A percentile compares a stretch with the other conserved stretches of the same genome.
Evolutionary conservation across 2,113 vertebrate genomes (phyloP).

Genomic region (Gasterosteus nipponicus): DNA sequence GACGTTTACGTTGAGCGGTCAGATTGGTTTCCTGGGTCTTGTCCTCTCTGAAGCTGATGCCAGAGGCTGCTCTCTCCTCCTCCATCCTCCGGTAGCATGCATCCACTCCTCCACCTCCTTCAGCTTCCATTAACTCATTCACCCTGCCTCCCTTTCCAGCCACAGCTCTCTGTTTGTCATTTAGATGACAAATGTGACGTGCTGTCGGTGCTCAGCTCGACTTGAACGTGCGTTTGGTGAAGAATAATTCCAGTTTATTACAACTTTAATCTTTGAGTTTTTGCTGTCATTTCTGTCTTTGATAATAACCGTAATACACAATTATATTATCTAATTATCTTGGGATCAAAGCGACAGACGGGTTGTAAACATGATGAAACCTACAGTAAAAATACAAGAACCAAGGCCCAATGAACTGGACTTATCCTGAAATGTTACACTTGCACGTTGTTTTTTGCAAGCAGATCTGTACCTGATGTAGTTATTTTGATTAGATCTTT

Average conservation of each 20-base stretch:
- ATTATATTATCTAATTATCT: too few relatives aligned
- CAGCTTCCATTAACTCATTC: slow-evolving; percentile 36
- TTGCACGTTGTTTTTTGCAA: slow-evolving; percentile 6
- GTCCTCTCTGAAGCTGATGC: slow-evolving; percentile 98
- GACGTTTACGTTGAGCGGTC: neutral
- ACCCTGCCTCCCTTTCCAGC: neutral
- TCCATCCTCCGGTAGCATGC: slow-evolving; percentile 69
- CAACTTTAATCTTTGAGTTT: neutral
- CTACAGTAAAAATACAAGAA: neutral
- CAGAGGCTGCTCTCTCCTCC: slow-evolving; percentile 89
- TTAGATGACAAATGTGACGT: slow-evolving; percentile 14
- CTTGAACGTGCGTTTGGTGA: neutral
- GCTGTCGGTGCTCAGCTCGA: neutral
- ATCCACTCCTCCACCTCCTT: slow-evolving; percentile 29
- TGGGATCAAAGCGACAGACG: neutral
- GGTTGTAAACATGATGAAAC: neutral
- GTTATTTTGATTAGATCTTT: too few relatives aligned
- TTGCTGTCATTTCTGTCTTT: neutral
- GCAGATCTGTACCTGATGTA: neutral
- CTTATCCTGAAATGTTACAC: neutral
- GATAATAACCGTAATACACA: too few relatives aligned
- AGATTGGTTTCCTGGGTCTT: slow-evolving; percentile 59
- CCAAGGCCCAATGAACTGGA: neutral
- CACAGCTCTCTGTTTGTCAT: neutral
- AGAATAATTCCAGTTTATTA: slow-evolving; percentile 21